These are phyloP conservation scores for Idaea biselata DNA, from an alignment of 2,888 invertebrate species.

Conservation along the genomic window DNA sequence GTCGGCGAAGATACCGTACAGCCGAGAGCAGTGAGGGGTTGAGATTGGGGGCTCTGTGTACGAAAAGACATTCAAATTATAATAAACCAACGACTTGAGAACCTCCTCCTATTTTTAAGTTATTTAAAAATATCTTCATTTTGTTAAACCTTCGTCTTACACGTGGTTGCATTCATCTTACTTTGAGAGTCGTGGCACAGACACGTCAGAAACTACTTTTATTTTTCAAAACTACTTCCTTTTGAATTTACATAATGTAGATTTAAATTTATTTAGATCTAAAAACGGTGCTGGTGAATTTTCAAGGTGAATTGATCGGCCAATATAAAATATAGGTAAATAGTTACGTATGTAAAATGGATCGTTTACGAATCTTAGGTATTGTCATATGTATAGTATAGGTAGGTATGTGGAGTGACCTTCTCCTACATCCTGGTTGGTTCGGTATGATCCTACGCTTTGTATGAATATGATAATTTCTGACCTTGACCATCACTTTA, in stretches of 20 bases:
- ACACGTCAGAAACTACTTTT: background rate
- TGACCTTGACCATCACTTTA: conserved; percentile 54
- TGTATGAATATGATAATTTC: conserved; percentile 45
- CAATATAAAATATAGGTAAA: conserved; percentile 25
- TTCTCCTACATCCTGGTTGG: conserved; percentile 66
- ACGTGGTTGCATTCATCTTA: background rate
- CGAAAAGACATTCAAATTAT: conserved; percentile 5
- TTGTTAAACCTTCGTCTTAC: background rate
- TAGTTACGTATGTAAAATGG: conserved; percentile 10
- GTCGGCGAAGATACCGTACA: conserved; percentile 96
- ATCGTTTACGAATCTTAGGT: conserved; percentile 6
- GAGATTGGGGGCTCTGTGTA: conserved; percentile 89
- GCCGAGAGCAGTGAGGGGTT: conserved; percentile 90
- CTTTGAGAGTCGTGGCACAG: background rate
- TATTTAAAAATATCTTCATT: too few relatives aligned
- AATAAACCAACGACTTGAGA: background rate
- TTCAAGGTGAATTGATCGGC: conserved; percentile 44
- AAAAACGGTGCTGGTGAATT: conserved; percentile 44
- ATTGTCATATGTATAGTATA: conserved; percentile 32
- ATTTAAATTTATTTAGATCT: conserved; percentile 6
- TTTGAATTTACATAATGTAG: background rate
- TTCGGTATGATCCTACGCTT: conserved; percentile 42
- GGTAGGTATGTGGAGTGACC: conserved; percentile 45
- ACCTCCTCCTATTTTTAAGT: background rate
- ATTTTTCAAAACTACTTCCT: background rate